phyloP scores from a whole-genome alignment of 37 sponge, comb jelly and placozoan genomes.

The Aplysina aerophoba region DNA sequence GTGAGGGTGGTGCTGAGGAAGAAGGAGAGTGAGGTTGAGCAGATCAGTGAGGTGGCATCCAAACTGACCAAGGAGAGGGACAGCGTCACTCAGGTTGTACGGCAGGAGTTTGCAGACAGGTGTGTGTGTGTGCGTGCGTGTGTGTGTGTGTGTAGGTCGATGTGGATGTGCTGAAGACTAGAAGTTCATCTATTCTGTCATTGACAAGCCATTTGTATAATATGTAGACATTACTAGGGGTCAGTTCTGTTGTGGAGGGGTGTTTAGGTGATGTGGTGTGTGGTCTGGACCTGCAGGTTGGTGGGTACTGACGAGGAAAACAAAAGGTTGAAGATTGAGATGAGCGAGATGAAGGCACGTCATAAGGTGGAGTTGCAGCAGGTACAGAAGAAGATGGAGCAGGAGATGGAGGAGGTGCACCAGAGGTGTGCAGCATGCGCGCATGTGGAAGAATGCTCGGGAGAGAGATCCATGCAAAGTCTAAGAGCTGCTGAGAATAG shows the following conservation, averaged over 20 bases:
- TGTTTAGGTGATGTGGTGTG: no score
- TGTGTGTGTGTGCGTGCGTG: slow-evolving; percentile 22
- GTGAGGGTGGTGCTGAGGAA: slow-evolving; percentile 51
- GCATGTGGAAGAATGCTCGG: neutral
- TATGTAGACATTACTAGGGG: neutral
- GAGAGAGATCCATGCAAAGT: neutral
- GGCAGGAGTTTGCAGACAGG: slow-evolving; percentile 96
- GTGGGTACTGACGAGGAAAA: slow-evolving; percentile 90
- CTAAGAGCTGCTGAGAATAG: neutral
- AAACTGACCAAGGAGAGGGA: slow-evolving; percentile 85
- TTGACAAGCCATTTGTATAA: no score
- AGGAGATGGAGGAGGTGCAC: slow-evolving; percentile 82
- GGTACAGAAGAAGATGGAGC: slow-evolving; percentile 63
- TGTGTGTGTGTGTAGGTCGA: neutral
- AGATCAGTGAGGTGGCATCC: slow-evolving; percentile 59
- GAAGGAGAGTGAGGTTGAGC: slow-evolving; percentile 65
- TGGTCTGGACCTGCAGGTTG: no score
- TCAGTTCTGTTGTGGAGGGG: no score
- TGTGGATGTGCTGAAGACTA: slow-evolving; percentile 11
- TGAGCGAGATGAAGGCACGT: slow-evolving; percentile 82
- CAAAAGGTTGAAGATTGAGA: slow-evolving; percentile 80
- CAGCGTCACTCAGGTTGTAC: slow-evolving; percentile 81
- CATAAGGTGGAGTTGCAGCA: slow-evolving; percentile 82
- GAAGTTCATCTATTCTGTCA: neutral
- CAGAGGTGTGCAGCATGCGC: slow-evolving; percentile 33